Base-by-base conservation (phyloP, 2,113 vertebrate species). In the Spermophilus dauricus region DNA sequence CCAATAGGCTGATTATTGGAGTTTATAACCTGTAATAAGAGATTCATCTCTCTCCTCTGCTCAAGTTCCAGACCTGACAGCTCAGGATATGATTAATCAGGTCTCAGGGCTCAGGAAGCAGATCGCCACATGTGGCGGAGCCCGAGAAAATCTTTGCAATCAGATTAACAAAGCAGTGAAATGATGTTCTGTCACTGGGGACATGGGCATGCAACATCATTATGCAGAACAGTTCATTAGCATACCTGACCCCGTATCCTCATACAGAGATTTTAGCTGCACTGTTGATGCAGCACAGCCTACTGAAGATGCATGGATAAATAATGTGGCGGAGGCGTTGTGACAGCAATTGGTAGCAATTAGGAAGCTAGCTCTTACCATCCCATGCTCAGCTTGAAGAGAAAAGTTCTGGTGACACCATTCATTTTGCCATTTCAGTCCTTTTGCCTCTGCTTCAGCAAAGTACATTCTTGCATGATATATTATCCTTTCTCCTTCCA, bases 181-280 rank as follows among this genome's bases (percentile, higher is more conserved):
- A 13, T 3, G 45, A 12, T 58, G 37, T 72, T 37, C 81, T 77
- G 6, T 93, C 39, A 22, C n/a, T 20, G 13, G n/a, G 42, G 39
- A 0, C 53, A 48, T 11, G 63, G 69, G 32, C 48, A 78, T 20
- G 45, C 8, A 34, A 4, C 26, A 51, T 72, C 67, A 4, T 73
- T 85, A 48, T 58, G 67, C 61, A 73, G 86, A 92, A 56, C 16
- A 82, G 58, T 30, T 87, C 72, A 88, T 90, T 48, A 91, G n/a
- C 58, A 42, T 30, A 85, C 69, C 61, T 22, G 22, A 42, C 37
- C 39, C 17, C 39, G 22, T 1, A 16, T n/a, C 10, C 26, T n/a
- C 11, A n/a, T 45, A 63, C 61, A 63, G 61, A 63, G 70, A 63
- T 90, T 83, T 58, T 30, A 73, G 76, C 56, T 89, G 76, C 16